Percentiles rank a stretch among this genome's conserved stretches.
These are phyloP conservation scores for Pammene aurita DNA, from an alignment of 2,888 invertebrate genomes.

Conservation along the genomic window DNA sequence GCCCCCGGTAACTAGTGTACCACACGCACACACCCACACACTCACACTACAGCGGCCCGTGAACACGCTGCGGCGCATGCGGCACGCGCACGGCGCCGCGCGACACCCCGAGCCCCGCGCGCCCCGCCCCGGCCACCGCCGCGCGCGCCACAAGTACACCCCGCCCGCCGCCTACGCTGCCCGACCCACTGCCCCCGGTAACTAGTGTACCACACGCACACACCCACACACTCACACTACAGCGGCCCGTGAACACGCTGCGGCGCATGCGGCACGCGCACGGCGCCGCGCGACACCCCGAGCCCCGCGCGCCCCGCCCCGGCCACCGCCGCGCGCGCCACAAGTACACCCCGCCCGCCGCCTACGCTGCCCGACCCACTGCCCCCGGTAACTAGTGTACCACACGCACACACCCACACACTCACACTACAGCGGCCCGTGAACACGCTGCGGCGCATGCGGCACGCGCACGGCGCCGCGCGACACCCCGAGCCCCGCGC, in stretches of 20 bases:
- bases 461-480: too few species aligned
- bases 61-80: too few species aligned
- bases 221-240: too few species aligned
- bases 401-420: too few species aligned
- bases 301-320: constrained; percentile 53
- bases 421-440: too few species aligned
- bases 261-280: neutral
- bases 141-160: constrained; percentile 46
- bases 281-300: constrained; percentile 30
- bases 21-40: too few species aligned
- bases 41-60: too few species aligned
- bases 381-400: neutral
- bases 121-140: constrained; percentile 61
- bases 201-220: neutral
- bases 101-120: constrained; percentile 43
- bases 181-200: neutral
- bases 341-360: constrained; percentile 43
- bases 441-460: too few species aligned
- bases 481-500: constrained; percentile 46
- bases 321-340: constrained; percentile 55
- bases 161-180: constrained; percentile 32
- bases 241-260: too few species aligned
- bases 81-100: neutral
- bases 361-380: neutral
- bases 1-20: neutral